Evolutionary conservation across 2,113 vertebrate species (phyloP), one percentile per base, ranked within the genome.

Genomic region (Psilopogon haemacephalus): DNA sequence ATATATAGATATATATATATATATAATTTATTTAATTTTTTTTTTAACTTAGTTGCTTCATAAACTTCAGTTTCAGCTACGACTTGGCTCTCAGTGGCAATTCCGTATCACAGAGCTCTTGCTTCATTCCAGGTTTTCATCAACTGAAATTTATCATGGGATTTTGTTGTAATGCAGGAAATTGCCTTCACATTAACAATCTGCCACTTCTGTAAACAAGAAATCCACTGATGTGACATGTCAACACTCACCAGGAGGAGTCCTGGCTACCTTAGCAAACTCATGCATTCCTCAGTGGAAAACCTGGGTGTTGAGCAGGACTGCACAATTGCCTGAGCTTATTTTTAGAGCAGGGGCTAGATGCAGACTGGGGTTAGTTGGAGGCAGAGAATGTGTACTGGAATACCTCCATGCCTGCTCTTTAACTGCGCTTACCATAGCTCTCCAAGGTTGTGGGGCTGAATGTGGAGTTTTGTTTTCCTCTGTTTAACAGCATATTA

Each of bases 101-200:
- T 94, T 95, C 74, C 73, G 18, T 92, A 93, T 95, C 78, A 58
- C 58, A 75, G 58, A 59, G 40, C 85, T 77, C 42, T 82, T 96
- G 72, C 74, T 95, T 93, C 88, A 75, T 91, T 96, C 89, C 90
- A 86, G 67, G 85, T 94, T 96, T 97, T 95, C 91, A 96, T 73
- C 93, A 86, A 92, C 78, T 90, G 78, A 81, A 91, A 93, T 94
- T 82, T 77, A 91, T 92, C 8, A 79, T 82, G 77, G 92, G 88
- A 93, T 92, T 96, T 95, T 72, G 82, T 87, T 94, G 82, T 93
- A 97, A 93, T 54, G 85, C 90, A 95, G 92, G 93, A 96, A 95
- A 95, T 95, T 95, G 94, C 92, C 91, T 91, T 94, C 95, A 63
- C 75, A 74, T 96, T 95, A 96, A 85, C 85, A 77, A 70, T 94